Conservation (phyloP, 2,113 vertebrate genomes). For the Prinia subflava region DNA sequence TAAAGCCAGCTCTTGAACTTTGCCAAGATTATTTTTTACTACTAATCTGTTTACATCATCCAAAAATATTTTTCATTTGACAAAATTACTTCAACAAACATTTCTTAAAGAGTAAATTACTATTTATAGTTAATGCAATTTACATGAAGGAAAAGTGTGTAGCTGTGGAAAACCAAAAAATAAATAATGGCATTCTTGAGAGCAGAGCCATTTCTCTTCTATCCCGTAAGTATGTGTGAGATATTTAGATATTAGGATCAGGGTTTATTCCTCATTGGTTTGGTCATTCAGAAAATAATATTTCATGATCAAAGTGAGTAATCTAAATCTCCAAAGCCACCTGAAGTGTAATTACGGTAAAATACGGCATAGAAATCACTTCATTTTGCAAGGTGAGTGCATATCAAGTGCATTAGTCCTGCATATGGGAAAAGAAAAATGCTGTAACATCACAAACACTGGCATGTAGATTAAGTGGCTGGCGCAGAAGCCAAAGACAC, state of each 20-base stretch:
- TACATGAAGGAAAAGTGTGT: background rate
- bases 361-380: background rate
- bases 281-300: background rate
- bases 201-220: background rate
- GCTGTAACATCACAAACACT: background rate
- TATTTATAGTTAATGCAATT: background rate
- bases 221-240: background rate
- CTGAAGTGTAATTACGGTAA: background rate
- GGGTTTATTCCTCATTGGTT: background rate
- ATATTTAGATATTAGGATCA: background rate
- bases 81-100: background rate
- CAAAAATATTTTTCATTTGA: background rate
- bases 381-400: background rate
- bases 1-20: background rate
- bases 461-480: fast-evolving
- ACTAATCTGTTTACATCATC: background rate
- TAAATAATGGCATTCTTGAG: background rate
- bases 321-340: background rate
- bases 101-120: background rate
- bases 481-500: background rate
- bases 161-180: background rate
- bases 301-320: background rate
- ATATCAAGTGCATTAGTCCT: background rate
- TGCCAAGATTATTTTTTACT: background rate
- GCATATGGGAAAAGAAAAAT: background rate